Evolutionary conservation across 1,140 invertebrate species (phyloP).

Genomic region (Ephestia elutella): DNA sequence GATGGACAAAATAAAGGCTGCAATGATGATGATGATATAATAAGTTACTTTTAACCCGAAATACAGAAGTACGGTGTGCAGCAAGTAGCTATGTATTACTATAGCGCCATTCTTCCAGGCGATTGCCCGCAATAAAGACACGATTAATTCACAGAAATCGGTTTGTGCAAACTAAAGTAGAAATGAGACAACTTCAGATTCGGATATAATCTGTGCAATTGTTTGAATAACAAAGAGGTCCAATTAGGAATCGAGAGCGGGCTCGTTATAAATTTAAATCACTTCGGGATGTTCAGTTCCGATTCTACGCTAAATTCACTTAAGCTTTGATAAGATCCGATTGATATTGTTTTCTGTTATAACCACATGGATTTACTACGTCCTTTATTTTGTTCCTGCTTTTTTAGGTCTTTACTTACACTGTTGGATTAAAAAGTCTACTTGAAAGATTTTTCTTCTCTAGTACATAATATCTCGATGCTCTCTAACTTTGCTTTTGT

Average conservation of each 20-base stretch:
- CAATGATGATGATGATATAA: too few species aligned
- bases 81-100: not conserved
- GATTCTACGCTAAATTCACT: constrained; percentile 1
- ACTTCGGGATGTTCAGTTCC: constrained; percentile 6
- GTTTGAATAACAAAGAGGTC: constrained; percentile 10
- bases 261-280: constrained; percentile 11
- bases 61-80: too few species aligned
- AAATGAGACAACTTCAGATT: constrained; percentile 7
- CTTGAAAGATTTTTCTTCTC: too few species aligned
- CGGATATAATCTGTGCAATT: constrained; percentile 9
- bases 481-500: too few species aligned
- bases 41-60: too few species aligned
- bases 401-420: too few species aligned
- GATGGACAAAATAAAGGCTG: too few species aligned
- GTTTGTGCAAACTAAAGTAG: constrained; percentile 5
- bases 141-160: not conserved
- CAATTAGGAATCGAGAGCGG: constrained; percentile 9
- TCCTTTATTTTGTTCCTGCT: too few species aligned
- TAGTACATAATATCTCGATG: too few species aligned
- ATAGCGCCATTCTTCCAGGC: not conserved
- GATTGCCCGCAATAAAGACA: not conserved
- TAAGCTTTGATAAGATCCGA: not conserved
- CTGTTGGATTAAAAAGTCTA: too few species aligned
- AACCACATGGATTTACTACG: too few species aligned
- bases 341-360: not conserved